Percentiles rank a stretch among this genome's conserved stretches.
These are phyloP conservation scores for Diplogasteroides magnus DNA, from an alignment of 1,140 invertebrate genomes.

Conservation along the genomic window DNA sequence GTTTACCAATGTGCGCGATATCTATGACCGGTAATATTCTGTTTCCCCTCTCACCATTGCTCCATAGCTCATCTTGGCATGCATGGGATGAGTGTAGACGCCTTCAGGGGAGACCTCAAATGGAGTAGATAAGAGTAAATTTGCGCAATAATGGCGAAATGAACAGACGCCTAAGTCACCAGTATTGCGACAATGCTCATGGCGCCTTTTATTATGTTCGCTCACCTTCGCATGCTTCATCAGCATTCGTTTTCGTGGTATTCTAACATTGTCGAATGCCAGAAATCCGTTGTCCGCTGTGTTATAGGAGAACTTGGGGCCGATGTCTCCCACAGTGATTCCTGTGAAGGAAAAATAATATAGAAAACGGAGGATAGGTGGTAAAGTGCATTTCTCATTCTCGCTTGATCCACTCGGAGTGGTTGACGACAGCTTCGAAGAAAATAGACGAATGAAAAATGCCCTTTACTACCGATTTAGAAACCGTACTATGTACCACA, in stretches of 20 bases:
- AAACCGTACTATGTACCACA: too few species aligned
- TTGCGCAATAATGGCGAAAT: conserved; percentile 3
- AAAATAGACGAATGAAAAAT: background rate
- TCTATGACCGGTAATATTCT: background rate
- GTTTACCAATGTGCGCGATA: too few species aligned
- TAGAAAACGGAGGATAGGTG: background rate
- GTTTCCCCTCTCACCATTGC: conserved; percentile 70
- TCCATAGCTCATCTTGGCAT: conserved; percentile 82
- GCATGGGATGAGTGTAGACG: conserved; percentile 75
- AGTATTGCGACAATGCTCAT: conserved; percentile 50
- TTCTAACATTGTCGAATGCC: conserved; percentile 56
- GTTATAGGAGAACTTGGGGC: conserved; percentile 83
- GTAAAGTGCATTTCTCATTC: background rate
- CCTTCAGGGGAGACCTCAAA: conserved; percentile 67
- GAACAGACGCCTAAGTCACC: too few species aligned
- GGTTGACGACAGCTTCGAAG: too few species aligned
- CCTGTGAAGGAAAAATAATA: conserved; percentile 57
- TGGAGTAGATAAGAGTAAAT: background rate
- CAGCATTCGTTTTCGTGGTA: conserved; percentile 79
- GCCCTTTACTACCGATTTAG: too few species aligned
- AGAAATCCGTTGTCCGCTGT: conserved; percentile 71
- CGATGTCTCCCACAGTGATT: conserved; percentile 87
- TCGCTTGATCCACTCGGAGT: too few species aligned
- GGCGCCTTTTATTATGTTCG: background rate
- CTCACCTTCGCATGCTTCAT: conserved; percentile 82